These are phyloP conservation scores for Chrysoperla carnea DNA, from an alignment of 1,140 invertebrate species.

Conservation along the genomic window DNA sequence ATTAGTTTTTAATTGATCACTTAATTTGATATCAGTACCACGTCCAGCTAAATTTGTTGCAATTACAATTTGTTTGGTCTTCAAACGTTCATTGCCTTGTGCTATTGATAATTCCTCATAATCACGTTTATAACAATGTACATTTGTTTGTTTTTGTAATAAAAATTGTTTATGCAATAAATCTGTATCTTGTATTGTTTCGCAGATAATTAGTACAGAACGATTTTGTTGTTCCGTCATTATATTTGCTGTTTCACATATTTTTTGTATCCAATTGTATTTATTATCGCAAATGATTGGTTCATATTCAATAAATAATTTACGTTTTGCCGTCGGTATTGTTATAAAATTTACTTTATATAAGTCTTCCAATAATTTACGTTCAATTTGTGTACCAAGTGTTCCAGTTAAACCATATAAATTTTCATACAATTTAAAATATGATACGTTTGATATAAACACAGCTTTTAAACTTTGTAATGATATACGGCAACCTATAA, in stretches of 20 bases:
- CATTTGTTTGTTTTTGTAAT: constrained; percentile 1
- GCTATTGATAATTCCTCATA: constrained; percentile 7
- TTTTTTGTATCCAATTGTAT: background rate
- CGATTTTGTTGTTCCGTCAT: constrained; percentile 4
- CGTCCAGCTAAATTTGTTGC: constrained; percentile 25
- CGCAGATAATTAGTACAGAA: constrained; percentile 17
- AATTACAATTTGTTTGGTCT: constrained; percentile 13
- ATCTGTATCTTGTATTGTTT: constrained; percentile 13
- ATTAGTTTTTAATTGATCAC: constrained; percentile 7
- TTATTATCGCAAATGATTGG: constrained; percentile 6
- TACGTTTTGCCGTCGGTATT: constrained; percentile 12
- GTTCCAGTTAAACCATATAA: constrained; percentile 22
- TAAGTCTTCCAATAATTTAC: constrained; percentile 12
- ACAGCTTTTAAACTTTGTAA: constrained; percentile 19
- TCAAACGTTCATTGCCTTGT: constrained; percentile 3
- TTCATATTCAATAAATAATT: constrained; percentile 9
- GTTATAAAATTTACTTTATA: constrained; percentile 15
- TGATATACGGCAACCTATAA: constrained; percentile 12
- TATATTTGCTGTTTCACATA: background rate
- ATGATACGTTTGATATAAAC: constrained; percentile 23
- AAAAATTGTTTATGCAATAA: constrained; percentile 1
- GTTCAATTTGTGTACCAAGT: constrained; percentile 14
- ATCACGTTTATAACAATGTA: constrained; percentile 9
- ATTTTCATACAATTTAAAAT: constrained; percentile 17
- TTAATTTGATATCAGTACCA: constrained; percentile 22